phyloP scores from a whole-genome alignment of 2,888 invertebrate genomes.

The Sisyra nigra region DNA sequence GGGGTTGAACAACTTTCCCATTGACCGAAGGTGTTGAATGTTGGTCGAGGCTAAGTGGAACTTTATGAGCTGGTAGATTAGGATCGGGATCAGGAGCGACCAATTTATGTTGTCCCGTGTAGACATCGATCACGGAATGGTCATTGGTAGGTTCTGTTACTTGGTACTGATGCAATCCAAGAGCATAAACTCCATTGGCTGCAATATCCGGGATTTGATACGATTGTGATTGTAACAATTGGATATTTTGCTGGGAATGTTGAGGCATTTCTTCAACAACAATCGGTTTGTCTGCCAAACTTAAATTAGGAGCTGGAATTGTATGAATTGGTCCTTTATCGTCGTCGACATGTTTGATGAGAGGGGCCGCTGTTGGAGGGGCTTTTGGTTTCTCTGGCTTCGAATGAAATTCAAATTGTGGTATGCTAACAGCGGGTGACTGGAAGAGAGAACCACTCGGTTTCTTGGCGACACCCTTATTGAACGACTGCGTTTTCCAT shows the following conservation, averaged over 20 bases:
- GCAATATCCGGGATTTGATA: not conserved
- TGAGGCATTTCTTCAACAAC: conserved; percentile 24
- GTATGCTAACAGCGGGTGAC: conserved; percentile 18
- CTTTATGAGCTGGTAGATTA: conserved; percentile 25
- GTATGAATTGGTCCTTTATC: conserved; percentile 65
- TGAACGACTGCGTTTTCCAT: conserved; percentile 9
- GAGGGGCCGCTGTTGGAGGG: conserved; percentile 17
- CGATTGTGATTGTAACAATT: conserved; percentile 14
- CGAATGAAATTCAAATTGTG: conserved; percentile 24
- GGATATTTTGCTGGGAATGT: conserved; percentile 10
- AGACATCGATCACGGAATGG: conserved; percentile 24
- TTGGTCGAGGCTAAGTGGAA: conserved; percentile 25
- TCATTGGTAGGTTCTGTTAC: conserved; percentile 32
- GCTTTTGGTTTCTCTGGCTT: conserved; percentile 19
- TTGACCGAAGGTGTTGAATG: conserved; percentile 22
- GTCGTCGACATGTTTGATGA: conserved; percentile 26
- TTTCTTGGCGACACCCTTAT: conserved; percentile 13
- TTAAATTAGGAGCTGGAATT: conserved; percentile 70
- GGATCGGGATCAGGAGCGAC: conserved; percentile 35
- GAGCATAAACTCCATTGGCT: conserved; percentile 17
- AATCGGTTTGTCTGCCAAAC: conserved; percentile 45
- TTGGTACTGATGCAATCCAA: conserved; percentile 28
- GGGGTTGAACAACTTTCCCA: not conserved
- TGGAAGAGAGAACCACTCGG: conserved; percentile 14
- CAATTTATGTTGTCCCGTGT: conserved; percentile 26